phyloP scores from a whole-genome alignment of 2,888 invertebrate genomes.

The Dicycla oo region DNA sequence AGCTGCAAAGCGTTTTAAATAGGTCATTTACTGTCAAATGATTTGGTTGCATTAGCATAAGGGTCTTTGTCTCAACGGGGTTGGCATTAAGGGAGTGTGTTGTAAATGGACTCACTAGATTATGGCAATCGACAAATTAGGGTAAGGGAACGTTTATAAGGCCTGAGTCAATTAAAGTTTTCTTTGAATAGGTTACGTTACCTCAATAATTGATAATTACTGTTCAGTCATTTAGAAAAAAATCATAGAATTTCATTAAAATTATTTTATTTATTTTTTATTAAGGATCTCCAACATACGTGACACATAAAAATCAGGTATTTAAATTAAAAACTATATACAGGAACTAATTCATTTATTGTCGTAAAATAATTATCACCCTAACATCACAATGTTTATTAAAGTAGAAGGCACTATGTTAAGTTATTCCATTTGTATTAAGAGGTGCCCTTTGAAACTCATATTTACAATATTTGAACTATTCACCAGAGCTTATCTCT shows the following conservation, averaged over 20 bases:
- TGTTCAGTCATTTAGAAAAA: neutral
- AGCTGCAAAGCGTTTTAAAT: conserved; percentile 74
- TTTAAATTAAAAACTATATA: conserved; percentile 13
- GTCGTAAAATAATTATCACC: conserved; percentile 57
- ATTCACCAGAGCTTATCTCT: conserved; percentile 31
- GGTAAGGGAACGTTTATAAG: neutral
- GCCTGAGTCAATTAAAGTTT: neutral
- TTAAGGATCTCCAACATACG: no score
- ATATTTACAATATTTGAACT: conserved; percentile 63
- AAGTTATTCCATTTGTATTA: conserved; percentile 72
- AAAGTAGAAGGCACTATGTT: conserved; percentile 81
- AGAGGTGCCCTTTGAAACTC: conserved; percentile 74
- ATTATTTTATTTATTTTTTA: no score
- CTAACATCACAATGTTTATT: conserved; percentile 85
- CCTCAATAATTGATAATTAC: no score
- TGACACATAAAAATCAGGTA: no score
- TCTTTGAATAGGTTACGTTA: neutral
- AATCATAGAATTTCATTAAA: neutral
- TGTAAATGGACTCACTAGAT: conserved; percentile 72
- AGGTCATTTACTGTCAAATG: conserved; percentile 80
- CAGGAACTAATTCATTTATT: conserved; percentile 60
- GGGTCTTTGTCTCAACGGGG: conserved; percentile 76
- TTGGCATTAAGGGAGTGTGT: conserved; percentile 73
- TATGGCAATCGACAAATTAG: conserved; percentile 61
- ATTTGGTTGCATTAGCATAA: conserved; percentile 84